Conservation (phyloP, 1,140 invertebrate genomes). For the Psilanteris sp. region DNA sequence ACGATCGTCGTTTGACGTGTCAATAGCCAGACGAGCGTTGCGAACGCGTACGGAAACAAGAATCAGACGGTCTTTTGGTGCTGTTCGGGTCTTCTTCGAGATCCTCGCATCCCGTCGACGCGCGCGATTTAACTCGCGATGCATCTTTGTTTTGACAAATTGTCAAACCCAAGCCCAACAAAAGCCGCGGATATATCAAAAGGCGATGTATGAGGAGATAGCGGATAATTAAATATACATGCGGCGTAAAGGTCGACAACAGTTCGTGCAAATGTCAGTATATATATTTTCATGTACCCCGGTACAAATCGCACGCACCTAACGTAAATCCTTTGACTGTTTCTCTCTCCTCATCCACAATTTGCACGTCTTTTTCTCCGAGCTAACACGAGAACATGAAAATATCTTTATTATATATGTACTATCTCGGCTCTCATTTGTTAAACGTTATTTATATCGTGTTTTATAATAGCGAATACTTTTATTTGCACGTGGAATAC, state of each 20-base stretch:
- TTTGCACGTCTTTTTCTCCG: slow-evolving; percentile 11
- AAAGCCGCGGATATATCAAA: slow-evolving; percentile 47
- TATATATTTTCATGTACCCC: slow-evolving; percentile 46
- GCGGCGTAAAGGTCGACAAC: slow-evolving; percentile 49
- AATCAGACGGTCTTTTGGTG: too few species aligned
- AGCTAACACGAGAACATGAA: not conserved
- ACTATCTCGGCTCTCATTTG: too few species aligned
- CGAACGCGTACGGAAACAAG: too few species aligned
- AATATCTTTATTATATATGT: too few species aligned
- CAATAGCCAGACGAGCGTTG: slow-evolving; percentile 22
- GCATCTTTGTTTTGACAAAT: too few species aligned
- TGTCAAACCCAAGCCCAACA: slow-evolving; percentile 26
- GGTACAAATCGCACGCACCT: slow-evolving; percentile 14
- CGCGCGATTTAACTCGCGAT: too few species aligned
- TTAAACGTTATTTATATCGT: too few species aligned
- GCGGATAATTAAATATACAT: slow-evolving; percentile 53
- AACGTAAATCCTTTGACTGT: slow-evolving; percentile 12
- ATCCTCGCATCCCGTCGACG: slow-evolving; percentile 1
- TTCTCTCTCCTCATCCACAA: slow-evolving; percentile 1
- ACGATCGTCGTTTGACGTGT: slow-evolving; percentile 31
- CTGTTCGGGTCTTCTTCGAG: too few species aligned
- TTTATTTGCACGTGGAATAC: too few species aligned
- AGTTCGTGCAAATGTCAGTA: slow-evolving; percentile 51
- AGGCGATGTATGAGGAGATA: slow-evolving; percentile 39
- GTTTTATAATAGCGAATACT: too few species aligned